Base-by-base conservation (phyloP, 2,113 vertebrate genomes). In the Ploceus nigricollis region DNA sequence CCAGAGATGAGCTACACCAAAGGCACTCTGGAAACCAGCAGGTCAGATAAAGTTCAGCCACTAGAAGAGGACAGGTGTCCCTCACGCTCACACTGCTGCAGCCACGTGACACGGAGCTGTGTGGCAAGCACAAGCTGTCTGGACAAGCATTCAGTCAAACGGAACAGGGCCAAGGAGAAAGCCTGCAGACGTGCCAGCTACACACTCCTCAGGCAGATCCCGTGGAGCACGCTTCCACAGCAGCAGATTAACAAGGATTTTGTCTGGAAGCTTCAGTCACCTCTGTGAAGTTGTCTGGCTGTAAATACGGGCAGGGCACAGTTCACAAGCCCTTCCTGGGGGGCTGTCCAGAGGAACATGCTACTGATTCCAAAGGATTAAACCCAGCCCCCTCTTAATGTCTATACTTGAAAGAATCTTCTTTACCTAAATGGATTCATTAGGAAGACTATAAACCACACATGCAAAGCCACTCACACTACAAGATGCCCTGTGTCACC, bases 391-490 rank as follows among this genome's bases (percentile, higher is more conserved):
- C 82, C 75, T 94, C 91, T 91, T 90, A 94, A 85, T 1, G 2
- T 48, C 82, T 93, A 19, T 83, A 63, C 87, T 91, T 86, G 61
- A 84, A 87, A 75, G 61, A 97, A 96, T 96, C 95, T 73, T 77
- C 94, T 96, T 97, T 93, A 77, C 66, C 90, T 96, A 96, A 97
- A 57, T 28, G 91, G 93, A 96, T 96, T 97, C 42, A 95, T 93
- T 90, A 96, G 51, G 73, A 71, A 64, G 22, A 13, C 78, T 85
- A 82, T 54, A 94, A 87, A 94, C 63, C 78, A 65, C 90, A 80
- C 92, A 95, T 47, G 93, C 85, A 88, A 94, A 97, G 76, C 76
- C 39, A 77, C 79, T 93, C 86, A 92, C 89, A 53, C 76, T 92
- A 21, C 86, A 80, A 42, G 76, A 86, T 31, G 66, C 57, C 54